A percentile compares a stretch with the other conserved stretches of the same genome.
phyloP scores from a whole-genome alignment of 2,797 vertebrate genomes.

The Craterocephalus amniculus region DNA sequence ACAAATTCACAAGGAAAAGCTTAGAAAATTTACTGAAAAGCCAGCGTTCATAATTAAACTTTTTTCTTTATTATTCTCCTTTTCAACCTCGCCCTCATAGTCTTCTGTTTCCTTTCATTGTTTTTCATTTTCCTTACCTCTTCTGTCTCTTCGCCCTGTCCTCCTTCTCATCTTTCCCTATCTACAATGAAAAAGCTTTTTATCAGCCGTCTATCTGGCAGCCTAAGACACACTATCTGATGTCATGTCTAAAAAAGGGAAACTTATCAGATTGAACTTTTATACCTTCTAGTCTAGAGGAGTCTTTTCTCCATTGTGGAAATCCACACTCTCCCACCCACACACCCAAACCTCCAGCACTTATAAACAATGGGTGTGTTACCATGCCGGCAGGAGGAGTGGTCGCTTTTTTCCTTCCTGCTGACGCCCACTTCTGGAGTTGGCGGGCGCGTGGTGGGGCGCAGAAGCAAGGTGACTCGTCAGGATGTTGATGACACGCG shows the following conservation, averaged over 20 bases:
- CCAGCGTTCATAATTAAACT: constrained; percentile 2
- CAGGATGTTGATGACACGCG: constrained; percentile 64
- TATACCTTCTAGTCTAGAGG: constrained; percentile 17
- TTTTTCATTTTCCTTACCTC: constrained; percentile 7
- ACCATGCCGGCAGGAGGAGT: constrained; percentile 77
- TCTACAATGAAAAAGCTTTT: constrained; percentile 35
- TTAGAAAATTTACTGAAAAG: not conserved
- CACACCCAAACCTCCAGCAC: constrained; percentile 3
- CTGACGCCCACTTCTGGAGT: constrained; percentile 58
- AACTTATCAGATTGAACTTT: constrained; percentile 65
- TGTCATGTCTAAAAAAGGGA: constrained; percentile 39
- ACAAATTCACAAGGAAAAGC: constrained; percentile 4
- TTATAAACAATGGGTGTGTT: constrained; percentile 38
- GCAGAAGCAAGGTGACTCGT: constrained; percentile 60
- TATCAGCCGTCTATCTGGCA: constrained; percentile 47
- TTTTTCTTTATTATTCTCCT: constrained; percentile 4
- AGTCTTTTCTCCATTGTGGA: constrained; percentile 21
- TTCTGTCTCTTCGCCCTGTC: constrained; percentile 5
- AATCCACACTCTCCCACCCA: constrained; percentile 20
- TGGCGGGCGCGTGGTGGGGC: constrained; percentile 34
- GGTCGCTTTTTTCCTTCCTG: constrained; percentile 66
- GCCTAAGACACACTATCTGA: constrained; percentile 32
- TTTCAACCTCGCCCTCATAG: not conserved
- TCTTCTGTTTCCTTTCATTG: constrained; percentile 16
- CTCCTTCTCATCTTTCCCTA: constrained; percentile 21